Base-by-base conservation (phyloP, 2,888 invertebrate genomes). In the Stramonita haemastoma region DNA sequence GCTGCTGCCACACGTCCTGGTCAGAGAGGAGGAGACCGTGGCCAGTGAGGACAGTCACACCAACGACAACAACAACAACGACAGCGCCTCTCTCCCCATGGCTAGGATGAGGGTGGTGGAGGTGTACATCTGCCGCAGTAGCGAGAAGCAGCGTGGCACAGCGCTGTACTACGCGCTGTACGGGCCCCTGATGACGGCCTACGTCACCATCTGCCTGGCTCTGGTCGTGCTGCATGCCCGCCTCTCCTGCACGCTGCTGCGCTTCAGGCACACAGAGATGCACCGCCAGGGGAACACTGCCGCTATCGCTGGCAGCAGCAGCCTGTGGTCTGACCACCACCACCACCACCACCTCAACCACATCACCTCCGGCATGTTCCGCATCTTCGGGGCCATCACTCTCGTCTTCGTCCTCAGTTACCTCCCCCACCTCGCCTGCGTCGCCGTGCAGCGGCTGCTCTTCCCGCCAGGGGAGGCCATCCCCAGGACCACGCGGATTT, bases 351-450 rank as follows among this genome's bases (percentile, higher is more conserved):
- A 34, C 57, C 83, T 89, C 32, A 90, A 90, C 89, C 81, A 86
- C 66, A 60, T 86, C 32, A 86, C 86, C 22, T 66, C 77, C 57
- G 86, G 89, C 56, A 91, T 91, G 91, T 90, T 89, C 87, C 87
- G 83, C 46, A 86, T 90, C 57, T 91, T 91, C 85, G 70, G 77
- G 77, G 86, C 89, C 36, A 88, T 91, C 73, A 91, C 91, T 5
- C 34, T 85, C 32, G 86, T 90, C 46, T 91, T 91, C 60, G n/a
- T 90, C 32, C 60, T 91, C 36, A 91, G 91, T 79, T 91, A 91
- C 84, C 85, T 91, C 46, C 91, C 91, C 26, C 91, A 91, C 85
- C 91, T 91, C 32, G 77, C 89, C 36, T 89, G 89, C 57, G 87
- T 91, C n/a, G 86, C 90, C 46, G 88, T 90, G 57, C 84, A 81